Evolutionary conservation across 37 sponge, comb jelly and placozoan genomes (phyloP), one percentile per base, ranked within the genome.

Genomic region (Haliclona indistincta): DNA sequence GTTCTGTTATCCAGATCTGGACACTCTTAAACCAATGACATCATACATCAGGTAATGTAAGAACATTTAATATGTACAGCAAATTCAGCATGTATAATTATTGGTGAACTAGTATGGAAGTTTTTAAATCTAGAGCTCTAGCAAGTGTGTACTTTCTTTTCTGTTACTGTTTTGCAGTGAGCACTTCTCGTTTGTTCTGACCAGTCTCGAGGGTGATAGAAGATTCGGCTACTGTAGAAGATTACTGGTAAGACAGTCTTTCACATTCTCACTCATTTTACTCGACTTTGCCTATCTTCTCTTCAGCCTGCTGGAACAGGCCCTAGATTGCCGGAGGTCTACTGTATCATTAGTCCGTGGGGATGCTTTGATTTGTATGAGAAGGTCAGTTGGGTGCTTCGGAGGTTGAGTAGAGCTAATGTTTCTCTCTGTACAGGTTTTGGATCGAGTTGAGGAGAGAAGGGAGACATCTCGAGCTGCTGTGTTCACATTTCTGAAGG

Each of bases 171-270:
- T n/a, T n/a, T n/a, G 30, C 32, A 93, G 94, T 73, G 96, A 95
- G 69, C 91, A 53, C 26, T 95, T 73, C 71, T 95, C 96, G 22
- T 95, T 95, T 74, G 86, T 95, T 23, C 82, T 95, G 63, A 95
- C 96, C 20, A 89, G 88, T 74, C 75, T 92, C 15, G 82, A 77
- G 35, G 96, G 93, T 0, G 26, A 52, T 32, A 88, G 84, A 40
- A 71, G 83, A 79, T 95, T 79, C 73, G 96, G 96, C 34, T 95
- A 95, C 78, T 95, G 96, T 76, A 54, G 96, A 34, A 84, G 96
- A 81, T 63, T 95, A 0, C 53, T 86, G 68, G 93, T 91, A 30
- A 82, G 89, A n/a, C n/a, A n/a, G n/a, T n/a, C n/a, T n/a, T n/a
- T n/a, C n/a, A n/a, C n/a, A n/a, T n/a, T n/a, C n/a, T n/a, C n/a